A percentile compares a stretch with the other conserved stretches of the same genome.
These are phyloP conservation scores for Baronia brevicornis DNA, from an alignment of 2,888 invertebrate species.

Conservation along the genomic window DNA sequence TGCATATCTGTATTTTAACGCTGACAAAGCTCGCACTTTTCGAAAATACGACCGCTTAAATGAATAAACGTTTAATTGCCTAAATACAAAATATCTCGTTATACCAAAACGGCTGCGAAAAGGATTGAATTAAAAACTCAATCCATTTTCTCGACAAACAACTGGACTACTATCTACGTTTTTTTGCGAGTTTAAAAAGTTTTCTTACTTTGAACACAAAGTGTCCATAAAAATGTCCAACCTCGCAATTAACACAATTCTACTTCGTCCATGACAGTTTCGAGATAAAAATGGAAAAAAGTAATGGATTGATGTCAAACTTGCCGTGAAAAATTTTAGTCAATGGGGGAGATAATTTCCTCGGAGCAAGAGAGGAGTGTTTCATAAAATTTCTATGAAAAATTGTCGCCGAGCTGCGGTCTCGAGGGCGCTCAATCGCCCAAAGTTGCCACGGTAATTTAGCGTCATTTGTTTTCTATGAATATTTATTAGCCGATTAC, in stretches of 20 bases:
- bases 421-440: conserved; percentile 35
- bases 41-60: too few relatives aligned
- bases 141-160: conserved; percentile 17
- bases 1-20: too few relatives aligned
- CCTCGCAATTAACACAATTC: conserved; percentile 62
- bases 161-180: conserved; percentile 26
- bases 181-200: conserved; percentile 31
- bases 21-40: too few relatives aligned
- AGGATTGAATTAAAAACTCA: conserved; percentile 13
- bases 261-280: conserved; percentile 49
- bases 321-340: conserved; percentile 68
- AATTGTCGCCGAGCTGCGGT: conserved; percentile 39
- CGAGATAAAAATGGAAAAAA: conserved; percentile 62
- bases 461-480: conserved; percentile 59
- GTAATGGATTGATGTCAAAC: conserved; percentile 71
- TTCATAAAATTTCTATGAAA: conserved; percentile 62
- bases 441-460: conserved; percentile 47
- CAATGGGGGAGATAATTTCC: conserved; percentile 70
- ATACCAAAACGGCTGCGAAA: too few relatives aligned
- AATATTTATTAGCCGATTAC: conserved; percentile 58
- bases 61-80: too few relatives aligned
- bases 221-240: conserved; percentile 46
- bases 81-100: too few relatives aligned
- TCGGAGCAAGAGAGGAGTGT: conserved; percentile 50
- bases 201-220: conserved; percentile 35